These are phyloP conservation scores for Glyphotaelius pellucidus DNA, from an alignment of 2,888 invertebrate species.

Conservation along the genomic window DNA sequence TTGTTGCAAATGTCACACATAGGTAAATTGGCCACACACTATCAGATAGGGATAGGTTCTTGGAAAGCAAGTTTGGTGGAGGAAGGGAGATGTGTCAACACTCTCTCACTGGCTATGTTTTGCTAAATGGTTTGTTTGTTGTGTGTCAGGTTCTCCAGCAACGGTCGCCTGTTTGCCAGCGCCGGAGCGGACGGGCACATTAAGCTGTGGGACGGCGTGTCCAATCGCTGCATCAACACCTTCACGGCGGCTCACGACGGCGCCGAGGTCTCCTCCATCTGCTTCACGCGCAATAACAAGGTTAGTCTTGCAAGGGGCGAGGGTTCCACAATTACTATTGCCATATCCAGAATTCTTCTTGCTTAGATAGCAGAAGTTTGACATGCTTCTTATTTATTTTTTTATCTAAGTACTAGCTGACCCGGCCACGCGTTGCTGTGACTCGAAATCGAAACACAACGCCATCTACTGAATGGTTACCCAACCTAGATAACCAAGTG, in stretches of 20 bases:
- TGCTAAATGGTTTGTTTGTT: constrained; percentile 68
- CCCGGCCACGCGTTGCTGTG: no score
- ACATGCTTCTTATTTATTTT: neutral
- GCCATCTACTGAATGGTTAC: no score
- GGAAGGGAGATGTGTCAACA: no score
- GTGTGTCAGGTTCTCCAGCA: constrained; percentile 73
- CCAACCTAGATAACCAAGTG: no score
- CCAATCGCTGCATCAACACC: constrained; percentile 93
- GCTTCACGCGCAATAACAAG: constrained; percentile 97
- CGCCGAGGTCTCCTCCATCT: constrained; percentile 94
- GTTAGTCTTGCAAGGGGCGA: constrained; percentile 72
- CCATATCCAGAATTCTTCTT: neutral
- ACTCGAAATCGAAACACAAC: no score
- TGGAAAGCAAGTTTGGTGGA: no score
- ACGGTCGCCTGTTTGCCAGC: constrained; percentile 84
- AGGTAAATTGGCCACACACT: no score
- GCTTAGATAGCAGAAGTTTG: neutral
- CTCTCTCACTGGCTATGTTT: no score
- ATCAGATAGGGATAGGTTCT: no score
- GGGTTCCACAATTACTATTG: neutral
- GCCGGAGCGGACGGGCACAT: constrained; percentile 95
- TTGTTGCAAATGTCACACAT: no score
- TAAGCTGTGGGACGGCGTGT: constrained; percentile 98
- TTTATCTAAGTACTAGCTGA: no score
- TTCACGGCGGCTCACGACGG: constrained; percentile 97